Conservation (phyloP, 2,113 vertebrate species). For the Pseudolaguvia tuberculata region DNA sequence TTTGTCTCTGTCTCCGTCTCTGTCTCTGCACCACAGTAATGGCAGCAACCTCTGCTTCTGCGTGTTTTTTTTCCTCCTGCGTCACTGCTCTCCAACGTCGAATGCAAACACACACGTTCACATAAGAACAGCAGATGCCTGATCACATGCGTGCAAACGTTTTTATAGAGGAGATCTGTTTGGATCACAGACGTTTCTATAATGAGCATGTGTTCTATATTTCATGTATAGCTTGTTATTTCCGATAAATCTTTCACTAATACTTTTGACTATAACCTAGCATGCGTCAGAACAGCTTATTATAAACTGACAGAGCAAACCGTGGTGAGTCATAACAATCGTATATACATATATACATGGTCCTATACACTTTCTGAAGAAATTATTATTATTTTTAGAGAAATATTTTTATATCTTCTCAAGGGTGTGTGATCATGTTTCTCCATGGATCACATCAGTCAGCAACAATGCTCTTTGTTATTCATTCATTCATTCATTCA, state of each 20-base stretch:
- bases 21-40: constrained; percentile 53
- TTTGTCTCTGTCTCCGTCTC: too few species aligned
- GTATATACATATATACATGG: too few species aligned
- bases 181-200: constrained; percentile 37
- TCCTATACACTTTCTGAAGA: too few species aligned
- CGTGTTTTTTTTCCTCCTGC: constrained; percentile 53
- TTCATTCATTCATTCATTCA: too few species aligned
- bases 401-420: too few species aligned
- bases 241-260: background rate
- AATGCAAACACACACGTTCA: constrained; percentile 64
- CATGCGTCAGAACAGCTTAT: background rate
- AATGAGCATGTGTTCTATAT: background rate
- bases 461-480: too few species aligned
- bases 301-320: background rate
- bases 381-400: too few species aligned
- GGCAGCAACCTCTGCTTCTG: constrained; percentile 57
- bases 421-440: too few species aligned
- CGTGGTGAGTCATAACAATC: background rate
- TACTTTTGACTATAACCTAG: background rate
- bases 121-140: constrained; percentile 44
- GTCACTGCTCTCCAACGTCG: constrained; percentile 57
- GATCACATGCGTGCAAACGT: constrained; percentile 42
- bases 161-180: constrained; percentile 34
- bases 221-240: background rate
- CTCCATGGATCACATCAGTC: too few species aligned